Conservation (phyloP, 1,140 invertebrate genomes). For the Wiebesia pumilae region DNA sequence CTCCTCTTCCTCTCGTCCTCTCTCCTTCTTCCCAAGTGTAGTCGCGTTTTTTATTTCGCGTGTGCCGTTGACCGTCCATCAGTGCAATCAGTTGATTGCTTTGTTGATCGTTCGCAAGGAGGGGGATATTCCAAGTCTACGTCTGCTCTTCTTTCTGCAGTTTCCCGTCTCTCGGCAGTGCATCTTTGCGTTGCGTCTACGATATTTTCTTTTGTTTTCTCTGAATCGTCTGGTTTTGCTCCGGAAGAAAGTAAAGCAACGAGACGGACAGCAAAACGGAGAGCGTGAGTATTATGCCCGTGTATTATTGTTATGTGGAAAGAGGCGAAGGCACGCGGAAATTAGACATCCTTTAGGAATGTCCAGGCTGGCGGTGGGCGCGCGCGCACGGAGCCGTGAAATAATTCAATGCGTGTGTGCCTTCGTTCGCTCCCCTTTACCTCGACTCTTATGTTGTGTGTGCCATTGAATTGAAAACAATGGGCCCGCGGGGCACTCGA, state of each 20-base stretch:
- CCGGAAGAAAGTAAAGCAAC: not conserved
- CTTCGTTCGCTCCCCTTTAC: slow-evolving; percentile 17
- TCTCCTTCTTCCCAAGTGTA: not conserved
- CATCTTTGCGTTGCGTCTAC: not conserved
- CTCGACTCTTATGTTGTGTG: not conserved
- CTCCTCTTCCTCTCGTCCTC: not conserved
- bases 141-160: not conserved
- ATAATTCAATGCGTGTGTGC: slow-evolving; percentile 37
- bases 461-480: slow-evolving; percentile 51
- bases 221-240: not conserved
- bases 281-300: not conserved
- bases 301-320: not conserved
- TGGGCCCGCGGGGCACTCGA: not conserved
- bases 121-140: not conserved
- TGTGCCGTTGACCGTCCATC: slow-evolving; percentile 39
- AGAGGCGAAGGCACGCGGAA: slow-evolving; percentile 17
- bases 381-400: slow-evolving; percentile 36
- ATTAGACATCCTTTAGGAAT: slow-evolving; percentile 48
- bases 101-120: not conserved
- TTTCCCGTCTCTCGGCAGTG: not conserved
- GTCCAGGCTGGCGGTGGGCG: not conserved
- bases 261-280: not conserved
- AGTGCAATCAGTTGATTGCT: not conserved
- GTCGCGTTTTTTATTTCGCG: not conserved
- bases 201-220: not conserved